Evolutionary conservation across 2,113 vertebrate genomes (phyloP), one percentile per base, ranked within the genome.

Genomic region (Oncorhynchus masou): DNA sequence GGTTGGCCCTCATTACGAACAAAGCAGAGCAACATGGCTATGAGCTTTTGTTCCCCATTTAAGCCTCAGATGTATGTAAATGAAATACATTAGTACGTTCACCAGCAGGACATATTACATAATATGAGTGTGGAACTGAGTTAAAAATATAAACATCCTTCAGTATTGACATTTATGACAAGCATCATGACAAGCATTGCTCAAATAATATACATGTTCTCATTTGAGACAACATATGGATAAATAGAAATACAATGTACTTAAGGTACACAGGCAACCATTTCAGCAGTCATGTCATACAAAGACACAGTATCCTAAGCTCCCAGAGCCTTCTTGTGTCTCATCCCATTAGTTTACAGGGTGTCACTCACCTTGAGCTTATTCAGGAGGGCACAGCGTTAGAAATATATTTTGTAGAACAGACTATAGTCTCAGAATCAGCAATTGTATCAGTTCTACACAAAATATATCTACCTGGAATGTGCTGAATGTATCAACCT

Each of bases 61-160:
- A 77, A 77, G 77, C 62, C 39, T 71, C 48, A 77, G 73, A 87
- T 76, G 81, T 86, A 87, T 82, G 80, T 86, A 79, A 81, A 29
- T 74, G 20, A 71, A 71, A 74, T 77, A 81, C 45, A 72, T 79
- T 45, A 65, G 71, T 84, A 90, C 87, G 88, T 88, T 88, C 85
- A 73, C 83, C 83, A 91, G 88, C 88, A 90, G 88, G 83, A 79
- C 76, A 72, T 64, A 85, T 65, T 79, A 85, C 75, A 85, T 16
- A 69, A 64, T 29, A 74, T 69, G 16, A 59, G 82, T 71, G 82
- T 71, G 57, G 78, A 74, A 73, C 27, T 77, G 51, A 62, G 79
- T 70, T 77, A 48, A 71, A 78, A 88, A 82, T 67, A 83, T 69
- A 84, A 45, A 90, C 81, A 89, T 85, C 83, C 79, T 87, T 89